These are phyloP conservation scores for Aspiorhynchus laticeps DNA, from an alignment of 2,113 vertebrate species.

Conservation along the genomic window DNA sequence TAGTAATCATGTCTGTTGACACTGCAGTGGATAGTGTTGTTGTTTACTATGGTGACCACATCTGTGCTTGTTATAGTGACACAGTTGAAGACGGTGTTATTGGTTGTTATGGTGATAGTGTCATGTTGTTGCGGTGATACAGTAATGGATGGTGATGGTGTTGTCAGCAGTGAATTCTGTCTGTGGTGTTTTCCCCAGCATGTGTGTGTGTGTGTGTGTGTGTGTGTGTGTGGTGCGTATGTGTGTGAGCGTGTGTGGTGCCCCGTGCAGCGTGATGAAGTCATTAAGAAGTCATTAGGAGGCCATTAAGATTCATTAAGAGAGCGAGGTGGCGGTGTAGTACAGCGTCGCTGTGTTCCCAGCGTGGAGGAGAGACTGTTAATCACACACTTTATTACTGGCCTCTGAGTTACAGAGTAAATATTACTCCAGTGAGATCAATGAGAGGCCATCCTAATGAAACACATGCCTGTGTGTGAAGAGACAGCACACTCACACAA, in stretches of 20 bases:
- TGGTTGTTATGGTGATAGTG: background rate
- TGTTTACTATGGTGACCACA: background rate
- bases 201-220: too few relatives aligned
- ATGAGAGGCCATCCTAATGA: conserved; percentile 66
- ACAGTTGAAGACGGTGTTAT: background rate
- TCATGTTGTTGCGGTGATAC: background rate
- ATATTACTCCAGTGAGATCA: conserved; percentile 70
- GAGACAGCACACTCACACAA: background rate
- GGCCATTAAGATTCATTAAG: conserved; percentile 83
- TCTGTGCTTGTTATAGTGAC: too few relatives aligned
- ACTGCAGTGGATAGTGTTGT: background rate
- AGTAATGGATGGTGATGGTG: background rate
- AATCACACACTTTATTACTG: conserved; percentile 80
- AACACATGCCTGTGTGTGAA: conserved; percentile 44
- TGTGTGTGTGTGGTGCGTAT: conserved; percentile 51
- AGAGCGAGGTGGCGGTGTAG: conserved; percentile 71
- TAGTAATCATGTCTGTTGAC: too few relatives aligned
- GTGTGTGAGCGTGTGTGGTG: conserved; percentile 11
- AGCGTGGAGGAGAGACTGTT: conserved; percentile 72
- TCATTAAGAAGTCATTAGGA: conserved; percentile 83
- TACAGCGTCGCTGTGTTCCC: conserved; percentile 19
- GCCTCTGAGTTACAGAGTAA: conserved; percentile 76
- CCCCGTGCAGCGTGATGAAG: conserved; percentile 78
- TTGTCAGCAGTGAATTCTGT: conserved; percentile 65
- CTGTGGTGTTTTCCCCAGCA: conserved; percentile 63